Evolutionary conservation across 2,113 vertebrate genomes (phyloP).

Genomic region (Eulacestoma nigropectus): DNA sequence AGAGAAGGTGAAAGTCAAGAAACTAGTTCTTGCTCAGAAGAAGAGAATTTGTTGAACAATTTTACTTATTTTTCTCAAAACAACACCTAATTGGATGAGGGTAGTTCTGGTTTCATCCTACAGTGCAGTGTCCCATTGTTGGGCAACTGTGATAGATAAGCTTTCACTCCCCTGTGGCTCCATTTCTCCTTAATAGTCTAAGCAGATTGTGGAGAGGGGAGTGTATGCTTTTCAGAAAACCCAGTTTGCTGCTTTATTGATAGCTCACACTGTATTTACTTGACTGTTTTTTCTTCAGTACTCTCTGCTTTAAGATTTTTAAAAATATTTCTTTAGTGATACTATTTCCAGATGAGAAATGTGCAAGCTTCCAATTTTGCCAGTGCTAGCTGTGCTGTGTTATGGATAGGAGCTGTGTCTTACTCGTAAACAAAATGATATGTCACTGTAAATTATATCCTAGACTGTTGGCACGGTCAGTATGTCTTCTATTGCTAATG

Average conservation of each 20-base stretch:
- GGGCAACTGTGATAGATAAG: neutral
- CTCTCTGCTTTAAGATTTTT: neutral
- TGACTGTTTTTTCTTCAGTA: neutral
- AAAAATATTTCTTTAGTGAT: neutral
- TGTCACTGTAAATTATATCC: neutral
- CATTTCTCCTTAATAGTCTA: neutral
- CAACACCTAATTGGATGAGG: neutral
- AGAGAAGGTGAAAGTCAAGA: neutral
- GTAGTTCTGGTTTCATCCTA: neutral
- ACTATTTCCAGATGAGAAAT: neutral
- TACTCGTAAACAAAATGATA: neutral
- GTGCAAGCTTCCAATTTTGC: neutral
- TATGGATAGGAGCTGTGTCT: neutral
- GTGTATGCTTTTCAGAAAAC: neutral
- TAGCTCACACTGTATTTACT: neutral
- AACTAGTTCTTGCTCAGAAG: neutral
- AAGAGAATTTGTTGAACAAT: neutral
- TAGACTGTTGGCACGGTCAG: neutral
- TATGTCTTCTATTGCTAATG: neutral
- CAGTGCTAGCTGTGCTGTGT: neutral
- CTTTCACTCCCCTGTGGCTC: neutral
- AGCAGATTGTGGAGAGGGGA: accelerated
- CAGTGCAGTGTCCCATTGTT: neutral
- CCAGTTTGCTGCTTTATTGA: neutral
- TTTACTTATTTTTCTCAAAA: neutral